These are phyloP conservation scores for Apodemus sylvaticus DNA, from an alignment of 2,113 vertebrate genomes.

Conservation along the genomic window DNA sequence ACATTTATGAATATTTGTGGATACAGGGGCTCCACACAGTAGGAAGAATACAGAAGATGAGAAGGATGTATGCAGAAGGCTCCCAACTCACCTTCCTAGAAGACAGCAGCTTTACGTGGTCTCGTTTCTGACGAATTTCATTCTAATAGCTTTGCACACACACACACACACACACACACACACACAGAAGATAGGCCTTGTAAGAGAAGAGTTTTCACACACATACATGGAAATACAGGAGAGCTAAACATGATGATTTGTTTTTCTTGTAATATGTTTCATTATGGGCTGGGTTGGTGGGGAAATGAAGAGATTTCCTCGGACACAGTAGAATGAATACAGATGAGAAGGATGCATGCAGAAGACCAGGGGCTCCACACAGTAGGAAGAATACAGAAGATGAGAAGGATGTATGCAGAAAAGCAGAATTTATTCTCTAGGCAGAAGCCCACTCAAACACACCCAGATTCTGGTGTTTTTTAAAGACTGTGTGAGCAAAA, in stretches of 20 bases:
- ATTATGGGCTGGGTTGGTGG: not conserved
- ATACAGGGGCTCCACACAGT: not conserved
- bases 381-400: slow-evolving; percentile 11
- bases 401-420: not conserved
- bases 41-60: not conserved
- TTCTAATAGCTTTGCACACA: not conserved
- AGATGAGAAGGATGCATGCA: not conserved
- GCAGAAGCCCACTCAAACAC: not conserved
- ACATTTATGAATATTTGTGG: not conserved
- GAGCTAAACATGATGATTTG: not conserved
- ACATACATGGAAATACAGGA: not conserved
- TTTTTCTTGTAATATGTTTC: not conserved
- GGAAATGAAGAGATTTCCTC: slow-evolving; percentile 8
- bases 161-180: no score
- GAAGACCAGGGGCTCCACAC: not conserved
- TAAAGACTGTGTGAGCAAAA: not conserved
- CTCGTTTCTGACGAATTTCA: not conserved
- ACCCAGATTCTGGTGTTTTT: not conserved
- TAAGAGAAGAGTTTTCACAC: not conserved
- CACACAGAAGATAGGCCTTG: not conserved
- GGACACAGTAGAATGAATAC: not conserved
- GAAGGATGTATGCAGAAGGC: not conserved
- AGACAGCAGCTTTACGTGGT: not conserved
- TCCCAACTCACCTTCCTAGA: not conserved
- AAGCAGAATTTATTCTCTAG: not conserved